Percentiles rank a stretch among this genome's conserved stretches.
Conservation (phyloP, 2,113 vertebrate species). For the Spermophilus dauricus region DNA sequence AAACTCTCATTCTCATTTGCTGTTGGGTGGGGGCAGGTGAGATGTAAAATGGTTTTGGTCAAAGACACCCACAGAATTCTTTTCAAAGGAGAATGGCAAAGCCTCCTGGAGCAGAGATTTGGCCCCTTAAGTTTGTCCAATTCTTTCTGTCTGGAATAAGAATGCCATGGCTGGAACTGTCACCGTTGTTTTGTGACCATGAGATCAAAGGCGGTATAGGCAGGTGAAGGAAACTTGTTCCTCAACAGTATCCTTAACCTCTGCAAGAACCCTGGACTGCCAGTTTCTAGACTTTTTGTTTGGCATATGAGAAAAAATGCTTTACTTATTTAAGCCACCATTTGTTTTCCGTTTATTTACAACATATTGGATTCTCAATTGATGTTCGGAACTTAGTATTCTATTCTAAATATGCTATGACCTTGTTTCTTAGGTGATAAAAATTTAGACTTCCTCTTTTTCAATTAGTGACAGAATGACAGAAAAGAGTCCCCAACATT, state of each 20-base stretch:
- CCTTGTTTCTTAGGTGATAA: neutral
- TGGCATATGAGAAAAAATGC: neutral
- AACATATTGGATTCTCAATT: neutral
- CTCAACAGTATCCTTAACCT: neutral
- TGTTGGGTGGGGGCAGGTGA: neutral
- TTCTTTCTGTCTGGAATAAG: constrained; percentile 34
- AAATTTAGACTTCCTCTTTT: neutral
- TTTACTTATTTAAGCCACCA: neutral
- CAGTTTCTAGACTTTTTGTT: neutral
- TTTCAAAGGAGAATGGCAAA: neutral
- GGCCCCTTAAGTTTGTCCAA: neutral
- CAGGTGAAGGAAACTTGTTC: neutral
- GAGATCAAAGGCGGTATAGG: constrained; percentile 1
- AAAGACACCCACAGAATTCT: neutral
- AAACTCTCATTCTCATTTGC: neutral
- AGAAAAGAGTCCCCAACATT: neutral
- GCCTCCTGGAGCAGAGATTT: neutral
- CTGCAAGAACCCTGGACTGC: neutral
- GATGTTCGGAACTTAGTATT: neutral
- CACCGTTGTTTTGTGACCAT: neutral
- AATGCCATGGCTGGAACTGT: neutral
- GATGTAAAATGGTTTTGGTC: neutral
- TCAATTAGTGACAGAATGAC: neutral
- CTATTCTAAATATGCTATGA: neutral
- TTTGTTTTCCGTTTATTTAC: neutral